Percentiles rank a stretch among this genome's conserved stretches.
Evolutionary conservation across 2,113 vertebrate species (phyloP).

Genomic region (Corythaixoides concolor): DNA sequence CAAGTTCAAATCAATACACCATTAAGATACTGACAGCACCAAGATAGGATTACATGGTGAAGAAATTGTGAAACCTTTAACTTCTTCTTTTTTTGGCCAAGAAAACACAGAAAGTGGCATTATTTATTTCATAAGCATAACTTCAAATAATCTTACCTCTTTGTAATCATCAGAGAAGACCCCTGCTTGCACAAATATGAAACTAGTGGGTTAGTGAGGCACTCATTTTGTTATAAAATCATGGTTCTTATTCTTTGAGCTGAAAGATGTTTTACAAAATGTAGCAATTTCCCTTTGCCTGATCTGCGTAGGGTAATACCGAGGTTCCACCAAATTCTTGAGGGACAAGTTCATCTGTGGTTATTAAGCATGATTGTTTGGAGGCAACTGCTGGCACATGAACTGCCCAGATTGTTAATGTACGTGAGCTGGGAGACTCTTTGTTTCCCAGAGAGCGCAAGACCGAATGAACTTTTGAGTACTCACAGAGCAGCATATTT

Average conservation of each 20-base stretch:
- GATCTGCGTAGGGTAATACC: background rate
- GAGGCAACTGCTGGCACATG: rapidly evolving
- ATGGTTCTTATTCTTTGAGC: background rate
- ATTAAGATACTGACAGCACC: constrained; percentile 42
- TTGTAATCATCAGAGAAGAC: background rate
- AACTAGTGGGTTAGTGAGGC: background rate
- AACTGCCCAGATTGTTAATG: background rate
- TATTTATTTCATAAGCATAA: constrained; percentile 41
- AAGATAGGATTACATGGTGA: constrained; percentile 26
- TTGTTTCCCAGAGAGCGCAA: background rate
- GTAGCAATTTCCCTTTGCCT: background rate
- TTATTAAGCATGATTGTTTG: background rate
- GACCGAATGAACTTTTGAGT: background rate
- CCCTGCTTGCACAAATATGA: background rate
- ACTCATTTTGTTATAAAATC: background rate
- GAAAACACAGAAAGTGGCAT: constrained; percentile 21
- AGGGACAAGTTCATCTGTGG: background rate
- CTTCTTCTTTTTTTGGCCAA: constrained; percentile 55
- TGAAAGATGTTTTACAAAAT: background rate
- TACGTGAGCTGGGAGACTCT: background rate
- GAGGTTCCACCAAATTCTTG: background rate
- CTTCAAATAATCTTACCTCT: background rate
- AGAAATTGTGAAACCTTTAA: constrained; percentile 53
- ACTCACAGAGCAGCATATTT: background rate
- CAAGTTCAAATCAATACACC: constrained; percentile 57